Percentiles rank a stretch among this genome's conserved stretches.
Conservation (phyloP, 1,140 invertebrate species). For the Parasteatoda tepidariorum region DNA sequence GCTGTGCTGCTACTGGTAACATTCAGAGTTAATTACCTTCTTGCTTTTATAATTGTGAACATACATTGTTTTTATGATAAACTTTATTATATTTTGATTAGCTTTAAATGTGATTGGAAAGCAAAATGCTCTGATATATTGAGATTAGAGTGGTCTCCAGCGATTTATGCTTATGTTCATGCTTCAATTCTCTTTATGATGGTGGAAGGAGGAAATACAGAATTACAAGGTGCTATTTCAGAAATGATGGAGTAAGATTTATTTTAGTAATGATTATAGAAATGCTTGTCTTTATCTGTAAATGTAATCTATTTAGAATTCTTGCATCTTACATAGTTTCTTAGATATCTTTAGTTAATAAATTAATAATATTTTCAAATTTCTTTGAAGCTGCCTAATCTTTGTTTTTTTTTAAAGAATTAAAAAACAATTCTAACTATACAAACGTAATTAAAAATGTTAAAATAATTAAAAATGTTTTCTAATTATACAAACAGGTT, state of each 20-base stretch:
- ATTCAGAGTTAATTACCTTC: not conserved
- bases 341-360: too few species aligned
- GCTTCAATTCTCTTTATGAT: conserved; percentile 83
- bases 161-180: conserved; percentile 91
- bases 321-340: too few species aligned
- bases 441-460: too few species aligned
- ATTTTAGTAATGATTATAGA: too few species aligned
- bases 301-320: too few species aligned
- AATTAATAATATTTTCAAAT: too few species aligned
- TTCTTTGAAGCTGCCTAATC: too few species aligned
- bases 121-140: conserved; percentile 79
- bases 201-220: conserved; percentile 64
- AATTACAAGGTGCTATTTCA: conserved; percentile 71
- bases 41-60: not conserved
- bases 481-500: too few species aligned
- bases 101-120: conserved; percentile 75
- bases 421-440: too few species aligned
- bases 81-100: conserved; percentile 59
- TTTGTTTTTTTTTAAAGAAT: too few species aligned
- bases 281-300: too few species aligned
- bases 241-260: conserved; percentile 71
- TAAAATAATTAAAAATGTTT: too few species aligned
- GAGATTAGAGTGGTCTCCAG: conserved; percentile 86
- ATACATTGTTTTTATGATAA: not conserved
- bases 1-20: conserved; percentile 87